Conservation (phyloP, 2,113 vertebrate genomes). For the Brevimyrus niger region DNA sequence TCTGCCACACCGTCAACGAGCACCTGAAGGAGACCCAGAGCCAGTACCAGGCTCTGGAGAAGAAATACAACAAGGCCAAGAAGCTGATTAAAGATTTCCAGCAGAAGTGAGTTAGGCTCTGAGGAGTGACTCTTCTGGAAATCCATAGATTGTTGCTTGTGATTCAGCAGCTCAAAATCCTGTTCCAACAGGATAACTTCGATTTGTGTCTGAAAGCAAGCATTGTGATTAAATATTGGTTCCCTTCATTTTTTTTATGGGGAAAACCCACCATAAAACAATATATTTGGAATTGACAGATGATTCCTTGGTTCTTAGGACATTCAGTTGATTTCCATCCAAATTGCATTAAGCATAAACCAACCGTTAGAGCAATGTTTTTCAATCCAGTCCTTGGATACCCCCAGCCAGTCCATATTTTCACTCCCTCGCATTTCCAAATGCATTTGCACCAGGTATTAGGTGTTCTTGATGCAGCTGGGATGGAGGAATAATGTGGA, state of each 20-base stretch:
- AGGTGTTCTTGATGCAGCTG: not conserved
- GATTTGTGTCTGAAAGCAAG: not conserved
- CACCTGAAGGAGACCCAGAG: slow-evolving; percentile 96
- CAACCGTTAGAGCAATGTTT: not conserved
- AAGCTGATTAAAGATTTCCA: slow-evolving; percentile 98
- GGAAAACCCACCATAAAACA: not conserved
- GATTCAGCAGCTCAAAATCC: not conserved
- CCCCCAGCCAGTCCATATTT: not conserved
- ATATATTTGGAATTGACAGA: not conserved
- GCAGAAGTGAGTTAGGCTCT: slow-evolving; percentile 77
- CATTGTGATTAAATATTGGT: not conserved
- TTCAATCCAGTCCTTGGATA: not conserved
- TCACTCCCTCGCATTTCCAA: not conserved
- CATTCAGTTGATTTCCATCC: not conserved
- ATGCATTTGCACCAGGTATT: not conserved
- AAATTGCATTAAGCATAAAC: not conserved
- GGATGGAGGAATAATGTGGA: not conserved
- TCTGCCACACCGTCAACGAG: slow-evolving; percentile 94
- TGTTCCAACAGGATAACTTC: not conserved
- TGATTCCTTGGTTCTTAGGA: not conserved
- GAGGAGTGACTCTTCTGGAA: not conserved
- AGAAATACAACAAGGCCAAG: slow-evolving; percentile 99
- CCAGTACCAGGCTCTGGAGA: slow-evolving; percentile 92
- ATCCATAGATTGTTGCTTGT: not conserved
- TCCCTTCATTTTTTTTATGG: not conserved